A percentile compares a stretch with the other conserved stretches of the same genome.
Conservation (phyloP, 2,113 vertebrate genomes). For the Brachirus orientalis region DNA sequence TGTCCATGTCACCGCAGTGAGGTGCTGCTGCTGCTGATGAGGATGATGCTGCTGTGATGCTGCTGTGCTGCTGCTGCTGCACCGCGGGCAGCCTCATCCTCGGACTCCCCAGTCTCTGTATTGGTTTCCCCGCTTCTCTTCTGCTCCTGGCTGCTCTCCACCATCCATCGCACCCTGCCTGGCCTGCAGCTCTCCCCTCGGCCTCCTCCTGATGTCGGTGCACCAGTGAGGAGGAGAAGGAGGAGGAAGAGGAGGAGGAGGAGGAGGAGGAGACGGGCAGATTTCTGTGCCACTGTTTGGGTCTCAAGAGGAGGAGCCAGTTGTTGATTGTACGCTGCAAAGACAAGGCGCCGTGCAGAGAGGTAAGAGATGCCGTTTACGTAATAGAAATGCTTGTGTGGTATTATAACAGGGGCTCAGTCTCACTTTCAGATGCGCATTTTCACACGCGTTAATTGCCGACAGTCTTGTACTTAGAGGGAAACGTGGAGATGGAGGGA, state of each 20-base stretch:
- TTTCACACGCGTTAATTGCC: not conserved
- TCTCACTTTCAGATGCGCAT: conserved; percentile 17
- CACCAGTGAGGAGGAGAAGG: conserved; percentile 41
- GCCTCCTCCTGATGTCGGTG: conserved; percentile 25
- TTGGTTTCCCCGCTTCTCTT: not conserved
- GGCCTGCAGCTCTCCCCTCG: conserved; percentile 5
- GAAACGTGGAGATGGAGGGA: conserved; percentile 36
- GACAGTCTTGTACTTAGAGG: not conserved
- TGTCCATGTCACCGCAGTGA: conserved; percentile 65
- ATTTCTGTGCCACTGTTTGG: conserved; percentile 58
- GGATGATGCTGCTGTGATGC: not conserved
- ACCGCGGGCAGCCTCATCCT: too few relatives aligned
- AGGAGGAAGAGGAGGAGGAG: conserved; percentile 36
- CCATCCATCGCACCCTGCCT: conserved; percentile 1
- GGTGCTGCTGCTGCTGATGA: conserved; percentile 11
- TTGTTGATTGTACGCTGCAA: conserved; percentile 70
- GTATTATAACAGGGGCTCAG: too few relatives aligned
- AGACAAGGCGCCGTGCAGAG: conserved; percentile 61
- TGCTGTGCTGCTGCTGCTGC: not conserved
- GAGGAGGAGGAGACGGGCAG: conserved; percentile 33
- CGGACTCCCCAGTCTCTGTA: not conserved
- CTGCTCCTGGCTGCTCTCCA: conserved; percentile 14
- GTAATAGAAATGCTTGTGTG: conserved; percentile 45
- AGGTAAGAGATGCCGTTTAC: conserved; percentile 79
- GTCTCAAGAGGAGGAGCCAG: conserved; percentile 81